Evolutionary conservation across 2,797 vertebrate species (phyloP).

Genomic region (Hozukius guyotensis): DNA sequence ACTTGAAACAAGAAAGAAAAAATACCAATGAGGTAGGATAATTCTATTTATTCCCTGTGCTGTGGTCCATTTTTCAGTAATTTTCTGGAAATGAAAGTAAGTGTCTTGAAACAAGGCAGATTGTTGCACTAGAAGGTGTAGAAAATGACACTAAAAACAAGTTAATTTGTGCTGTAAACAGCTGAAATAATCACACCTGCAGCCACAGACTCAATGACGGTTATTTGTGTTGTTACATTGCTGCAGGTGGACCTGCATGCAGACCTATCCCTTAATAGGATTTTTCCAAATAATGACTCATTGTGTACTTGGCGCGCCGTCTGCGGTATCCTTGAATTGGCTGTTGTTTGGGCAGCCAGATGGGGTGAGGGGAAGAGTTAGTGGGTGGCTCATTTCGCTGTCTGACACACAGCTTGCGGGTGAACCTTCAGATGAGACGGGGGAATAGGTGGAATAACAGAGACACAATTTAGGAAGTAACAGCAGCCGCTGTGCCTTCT

Average conservation of each 20-base stretch:
- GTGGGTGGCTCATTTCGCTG: constrained; percentile 57
- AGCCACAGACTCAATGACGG: background rate
- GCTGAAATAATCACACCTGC: background rate
- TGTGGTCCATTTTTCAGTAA: background rate
- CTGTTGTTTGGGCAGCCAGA: constrained; percentile 58
- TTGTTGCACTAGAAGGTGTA: background rate
- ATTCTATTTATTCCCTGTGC: background rate
- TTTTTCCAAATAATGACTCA: constrained; percentile 57
- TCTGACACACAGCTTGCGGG: constrained; percentile 60
- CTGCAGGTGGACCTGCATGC: constrained; percentile 15
- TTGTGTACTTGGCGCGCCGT: constrained; percentile 38
- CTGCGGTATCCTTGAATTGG: constrained; percentile 54
- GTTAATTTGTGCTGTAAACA: background rate
- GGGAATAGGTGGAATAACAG: constrained; percentile 62
- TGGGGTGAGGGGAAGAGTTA: constrained; percentile 43
- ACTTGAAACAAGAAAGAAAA: background rate
- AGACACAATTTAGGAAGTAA: constrained; percentile 53
- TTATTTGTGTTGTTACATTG: constrained; percentile 5
- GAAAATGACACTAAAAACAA: background rate
- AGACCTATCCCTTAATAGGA: constrained; percentile 15
- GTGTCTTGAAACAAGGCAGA: background rate
- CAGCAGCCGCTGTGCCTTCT: constrained; percentile 18
- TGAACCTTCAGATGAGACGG: constrained; percentile 56
- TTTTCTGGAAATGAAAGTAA: background rate
- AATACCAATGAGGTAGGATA: background rate